A percentile compares a stretch with the other conserved stretches of the same genome.
Conservation (phyloP, 2,113 vertebrate genomes). For the Muntiacus muntjak region DNA sequence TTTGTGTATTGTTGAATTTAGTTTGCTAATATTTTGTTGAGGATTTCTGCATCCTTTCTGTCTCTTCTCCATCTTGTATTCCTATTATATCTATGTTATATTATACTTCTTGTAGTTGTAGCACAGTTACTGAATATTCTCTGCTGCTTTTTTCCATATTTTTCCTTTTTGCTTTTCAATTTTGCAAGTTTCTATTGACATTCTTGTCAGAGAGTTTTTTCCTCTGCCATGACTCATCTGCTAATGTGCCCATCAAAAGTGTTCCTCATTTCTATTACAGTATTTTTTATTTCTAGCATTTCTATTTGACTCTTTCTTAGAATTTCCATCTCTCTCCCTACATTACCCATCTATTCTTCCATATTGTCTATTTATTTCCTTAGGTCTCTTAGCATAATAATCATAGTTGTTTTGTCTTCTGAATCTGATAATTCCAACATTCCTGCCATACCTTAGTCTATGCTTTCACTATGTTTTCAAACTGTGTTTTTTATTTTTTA, state of each 20-base stretch:
- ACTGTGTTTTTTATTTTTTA: not conserved
- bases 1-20: not conserved
- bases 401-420: not conserved
- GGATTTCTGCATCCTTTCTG: not conserved
- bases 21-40: not conserved
- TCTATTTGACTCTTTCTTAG: not conserved
- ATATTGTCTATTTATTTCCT: not conserved
- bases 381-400: not conserved
- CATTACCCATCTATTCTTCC: not conserved
- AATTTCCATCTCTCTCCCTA: not conserved
- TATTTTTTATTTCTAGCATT: not conserved
- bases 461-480: not conserved
- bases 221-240: not conserved
- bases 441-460: not conserved
- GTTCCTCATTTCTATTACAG: not conserved
- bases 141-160: no score
- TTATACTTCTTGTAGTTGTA: not conserved
- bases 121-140: not conserved
- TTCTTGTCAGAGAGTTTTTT: not conserved
- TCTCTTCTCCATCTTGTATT: not conserved
- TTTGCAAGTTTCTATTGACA: not conserved
- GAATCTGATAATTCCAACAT: not conserved
- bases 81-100: not conserved
- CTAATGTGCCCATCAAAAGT: not conserved
- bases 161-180: not conserved